These are phyloP conservation scores for Lampris incognitus DNA, from an alignment of 2,113 vertebrate genomes.

Conservation along the genomic window DNA sequence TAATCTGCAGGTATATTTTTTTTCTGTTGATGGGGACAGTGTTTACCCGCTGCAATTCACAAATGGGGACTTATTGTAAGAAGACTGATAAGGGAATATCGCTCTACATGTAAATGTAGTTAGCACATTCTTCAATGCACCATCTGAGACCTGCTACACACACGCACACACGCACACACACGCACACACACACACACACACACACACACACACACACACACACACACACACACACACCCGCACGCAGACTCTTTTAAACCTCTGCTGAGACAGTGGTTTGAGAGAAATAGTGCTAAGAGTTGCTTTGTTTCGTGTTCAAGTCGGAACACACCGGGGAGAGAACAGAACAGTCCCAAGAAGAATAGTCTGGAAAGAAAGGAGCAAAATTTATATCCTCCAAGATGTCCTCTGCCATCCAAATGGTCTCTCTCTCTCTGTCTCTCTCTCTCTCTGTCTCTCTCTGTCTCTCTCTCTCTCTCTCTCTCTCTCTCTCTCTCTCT, in stretches of 20 bases:
- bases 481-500: too few relatives aligned
- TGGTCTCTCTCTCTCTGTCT: slow-evolving; percentile 28
- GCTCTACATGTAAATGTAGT: too few relatives aligned
- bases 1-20: background rate
- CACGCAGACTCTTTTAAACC: background rate
- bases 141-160: too few relatives aligned
- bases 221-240: background rate
- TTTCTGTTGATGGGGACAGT: background rate
- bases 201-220: background rate
- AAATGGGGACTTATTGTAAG: background rate
- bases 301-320: slow-evolving; percentile 3
- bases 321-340: slow-evolving; percentile 32
- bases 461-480: background rate
- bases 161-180: background rate
- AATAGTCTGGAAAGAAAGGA: background rate
- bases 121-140: too few relatives aligned
- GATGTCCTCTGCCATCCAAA: background rate
- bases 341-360: slow-evolving; percentile 13
- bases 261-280: slow-evolving; percentile 1
- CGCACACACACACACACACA: background rate
- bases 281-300: background rate
- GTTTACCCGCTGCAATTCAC: background rate
- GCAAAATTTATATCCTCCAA: slow-evolving; percentile 4
- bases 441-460: slow-evolving; percentile 40
- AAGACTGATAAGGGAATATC: too few relatives aligned